These are phyloP conservation scores for Phylloscopus collybita DNA, from an alignment of 2,797 vertebrate species.

Conservation along the genomic window DNA sequence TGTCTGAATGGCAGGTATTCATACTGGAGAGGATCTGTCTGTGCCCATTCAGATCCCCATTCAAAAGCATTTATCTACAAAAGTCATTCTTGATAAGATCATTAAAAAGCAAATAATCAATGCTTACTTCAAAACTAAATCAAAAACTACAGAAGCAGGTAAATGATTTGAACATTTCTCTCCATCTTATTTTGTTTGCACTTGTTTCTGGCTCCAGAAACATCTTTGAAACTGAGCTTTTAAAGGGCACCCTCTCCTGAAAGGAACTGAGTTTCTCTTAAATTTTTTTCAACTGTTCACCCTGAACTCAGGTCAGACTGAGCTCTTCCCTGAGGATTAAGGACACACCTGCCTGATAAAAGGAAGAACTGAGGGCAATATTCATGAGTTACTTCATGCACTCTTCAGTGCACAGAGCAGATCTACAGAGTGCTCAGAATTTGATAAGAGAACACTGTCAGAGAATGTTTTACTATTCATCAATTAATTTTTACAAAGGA, in stretches of 20 bases:
- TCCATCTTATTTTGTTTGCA: not conserved
- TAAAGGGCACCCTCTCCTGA: not conserved
- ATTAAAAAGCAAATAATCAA: slow-evolving; percentile 47
- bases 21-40: slow-evolving; percentile 35
- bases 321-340: not conserved
- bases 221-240: not conserved
- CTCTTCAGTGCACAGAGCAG: not conserved
- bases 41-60: slow-evolving; percentile 25
- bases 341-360: not conserved
- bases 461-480: not conserved
- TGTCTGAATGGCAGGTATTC: slow-evolving; percentile 44
- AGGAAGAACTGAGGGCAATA: not conserved
- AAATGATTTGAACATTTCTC: slow-evolving; percentile 3
- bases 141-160: not conserved
- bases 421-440: not conserved
- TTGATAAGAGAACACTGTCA: not conserved
- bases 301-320: not conserved
- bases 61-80: slow-evolving; percentile 23
- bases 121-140: slow-evolving; percentile 20
- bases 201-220: slow-evolving; percentile 1
- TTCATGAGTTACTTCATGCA: not conserved
- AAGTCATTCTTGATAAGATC: slow-evolving; percentile 12
- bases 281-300: not conserved
- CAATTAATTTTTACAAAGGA: slow-evolving; percentile 13
- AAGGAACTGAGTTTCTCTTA: not conserved